Conservation (phyloP, 2,113 vertebrate genomes). For the Sigmodon hispidus region DNA sequence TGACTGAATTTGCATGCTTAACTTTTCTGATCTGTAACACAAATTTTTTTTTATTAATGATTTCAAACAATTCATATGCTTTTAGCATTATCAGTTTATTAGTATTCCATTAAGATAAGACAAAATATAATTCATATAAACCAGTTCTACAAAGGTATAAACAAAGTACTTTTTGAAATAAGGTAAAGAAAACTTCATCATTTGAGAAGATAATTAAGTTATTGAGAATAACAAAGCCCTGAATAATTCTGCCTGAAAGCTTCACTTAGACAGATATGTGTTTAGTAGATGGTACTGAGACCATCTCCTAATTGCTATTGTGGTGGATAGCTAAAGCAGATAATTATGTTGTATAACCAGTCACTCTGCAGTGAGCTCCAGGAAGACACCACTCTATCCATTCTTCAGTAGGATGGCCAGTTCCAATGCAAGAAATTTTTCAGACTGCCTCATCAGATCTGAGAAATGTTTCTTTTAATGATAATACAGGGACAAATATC, state of each 20-base stretch:
- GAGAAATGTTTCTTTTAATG: not conserved
- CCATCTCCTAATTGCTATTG: too few relatives aligned
- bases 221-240: slow-evolving; percentile 5
- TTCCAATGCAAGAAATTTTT: not conserved
- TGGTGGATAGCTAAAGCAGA: not conserved
- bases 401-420: not conserved
- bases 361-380: fast-evolving
- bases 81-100: not conserved
- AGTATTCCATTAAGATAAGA: not conserved
- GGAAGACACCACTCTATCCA: too few relatives aligned
- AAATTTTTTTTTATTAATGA: not conserved
- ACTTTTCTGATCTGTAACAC: slow-evolving; percentile 12
- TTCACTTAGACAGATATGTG: not conserved
- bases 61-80: not conserved
- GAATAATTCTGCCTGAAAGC: not conserved
- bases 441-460: not conserved
- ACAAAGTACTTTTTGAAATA: not conserved
- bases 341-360: not conserved
- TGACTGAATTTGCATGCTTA: slow-evolving; percentile 23
- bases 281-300: not conserved
- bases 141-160: not conserved
- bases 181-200: not conserved
- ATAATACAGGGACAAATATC: not conserved
- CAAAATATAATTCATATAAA: not conserved
- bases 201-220: not conserved